A percentile compares a stretch with the other conserved stretches of the same genome.
Evolutionary conservation across 2,797 vertebrate genomes (phyloP).

Genomic region (Lycodopsis pacificus): DNA sequence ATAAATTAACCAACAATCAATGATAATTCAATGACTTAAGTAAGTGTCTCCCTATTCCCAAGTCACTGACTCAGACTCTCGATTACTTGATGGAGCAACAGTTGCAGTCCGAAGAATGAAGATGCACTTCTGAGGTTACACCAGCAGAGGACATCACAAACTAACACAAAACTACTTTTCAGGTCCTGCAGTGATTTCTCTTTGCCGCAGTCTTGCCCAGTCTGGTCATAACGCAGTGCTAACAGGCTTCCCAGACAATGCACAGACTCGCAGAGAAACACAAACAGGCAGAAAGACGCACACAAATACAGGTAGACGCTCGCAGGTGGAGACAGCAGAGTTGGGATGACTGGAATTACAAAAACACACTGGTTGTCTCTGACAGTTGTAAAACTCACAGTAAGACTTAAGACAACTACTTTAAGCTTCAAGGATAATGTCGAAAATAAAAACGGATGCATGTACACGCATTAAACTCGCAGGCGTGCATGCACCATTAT

Average conservation of each 20-base stretch:
- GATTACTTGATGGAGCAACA: background rate
- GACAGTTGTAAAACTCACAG: background rate
- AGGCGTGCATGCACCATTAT: slow-evolving; percentile 11
- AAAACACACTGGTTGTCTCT: background rate
- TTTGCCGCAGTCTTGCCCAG: slow-evolving; percentile 80
- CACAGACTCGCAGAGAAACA: slow-evolving; percentile 17
- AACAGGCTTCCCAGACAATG: slow-evolving; percentile 54
- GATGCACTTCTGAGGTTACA: slow-evolving; percentile 40
- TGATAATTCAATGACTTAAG: background rate
- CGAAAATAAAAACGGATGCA: slow-evolving; percentile 9
- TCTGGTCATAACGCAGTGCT: slow-evolving; percentile 55
- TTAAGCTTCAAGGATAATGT: slow-evolving; percentile 8
- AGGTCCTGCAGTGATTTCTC: slow-evolving; percentile 76
- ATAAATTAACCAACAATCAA: background rate
- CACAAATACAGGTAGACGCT: background rate
- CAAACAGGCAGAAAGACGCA: slow-evolving; percentile 1
- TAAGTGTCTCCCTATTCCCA: background rate
- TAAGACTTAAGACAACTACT: slow-evolving; percentile 1
- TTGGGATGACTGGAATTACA: background rate
- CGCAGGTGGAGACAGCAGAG: background rate
- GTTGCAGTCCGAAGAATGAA: background rate
- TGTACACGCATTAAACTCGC: slow-evolving; percentile 3
- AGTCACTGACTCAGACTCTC: background rate
- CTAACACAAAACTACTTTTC: slow-evolving; percentile 57
- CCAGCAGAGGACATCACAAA: slow-evolving; percentile 86